phyloP scores from a whole-genome alignment of 2,797 vertebrate genomes.

The Gymnothorax reevesii region DNA sequence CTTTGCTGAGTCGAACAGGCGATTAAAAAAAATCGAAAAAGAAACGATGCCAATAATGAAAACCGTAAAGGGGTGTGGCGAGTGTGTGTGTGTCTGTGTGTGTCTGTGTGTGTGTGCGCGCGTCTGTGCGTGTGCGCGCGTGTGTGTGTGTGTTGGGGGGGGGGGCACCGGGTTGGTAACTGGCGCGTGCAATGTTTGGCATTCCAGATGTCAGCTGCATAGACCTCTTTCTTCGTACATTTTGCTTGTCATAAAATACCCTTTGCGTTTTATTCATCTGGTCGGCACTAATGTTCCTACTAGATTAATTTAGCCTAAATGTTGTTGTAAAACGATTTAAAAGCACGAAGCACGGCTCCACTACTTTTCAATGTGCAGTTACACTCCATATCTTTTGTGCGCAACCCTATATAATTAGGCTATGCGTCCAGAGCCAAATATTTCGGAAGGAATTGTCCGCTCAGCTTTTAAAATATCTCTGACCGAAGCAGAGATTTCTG shows the following conservation, averaged over 20 bases:
- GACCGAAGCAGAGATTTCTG: not conserved
- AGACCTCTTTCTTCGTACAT: not conserved
- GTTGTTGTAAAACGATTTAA: not conserved
- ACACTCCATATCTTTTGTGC: not conserved
- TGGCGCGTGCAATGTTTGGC: not conserved
- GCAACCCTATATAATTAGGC: not conserved
- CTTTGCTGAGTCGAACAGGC: constrained; percentile 49
- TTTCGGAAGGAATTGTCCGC: not conserved
- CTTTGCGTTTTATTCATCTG: not conserved
- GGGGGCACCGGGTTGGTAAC: not conserved
- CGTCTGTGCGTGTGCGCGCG: too few species aligned
- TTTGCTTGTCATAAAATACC: not conserved
- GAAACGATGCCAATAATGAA: not conserved
- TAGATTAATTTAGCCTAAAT: not conserved
- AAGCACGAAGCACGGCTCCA: not conserved
- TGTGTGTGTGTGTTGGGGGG: not conserved
- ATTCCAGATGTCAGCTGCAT: not conserved
- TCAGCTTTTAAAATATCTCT: not conserved
- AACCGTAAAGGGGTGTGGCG: constrained; percentile 5
- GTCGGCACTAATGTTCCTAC: not conserved
- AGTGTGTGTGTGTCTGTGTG: not conserved
- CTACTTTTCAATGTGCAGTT: not conserved
- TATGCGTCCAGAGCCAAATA: not conserved
- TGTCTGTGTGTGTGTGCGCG: not conserved
- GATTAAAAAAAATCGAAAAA: constrained; percentile 35